phyloP scores from a whole-genome alignment of 2,888 invertebrate species.

The Labia minor region DNA sequence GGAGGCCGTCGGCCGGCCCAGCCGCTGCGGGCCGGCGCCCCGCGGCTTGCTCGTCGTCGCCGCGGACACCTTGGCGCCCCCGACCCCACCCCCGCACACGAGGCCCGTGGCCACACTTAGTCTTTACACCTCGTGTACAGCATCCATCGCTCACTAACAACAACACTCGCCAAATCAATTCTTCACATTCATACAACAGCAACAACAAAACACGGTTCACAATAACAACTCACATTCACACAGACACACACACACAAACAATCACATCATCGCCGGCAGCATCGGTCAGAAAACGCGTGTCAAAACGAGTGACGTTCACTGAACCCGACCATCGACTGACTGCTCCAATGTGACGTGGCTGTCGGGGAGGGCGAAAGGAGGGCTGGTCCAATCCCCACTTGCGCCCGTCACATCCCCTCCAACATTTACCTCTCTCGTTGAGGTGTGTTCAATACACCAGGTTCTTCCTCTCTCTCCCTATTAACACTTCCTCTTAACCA shows the following conservation, averaged over 20 bases:
- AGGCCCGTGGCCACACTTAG: not conserved
- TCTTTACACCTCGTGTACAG: no score
- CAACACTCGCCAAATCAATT: no score
- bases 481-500: not conserved
- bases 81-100: not conserved
- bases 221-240: not conserved
- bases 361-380: not conserved
- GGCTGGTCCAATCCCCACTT: not conserved
- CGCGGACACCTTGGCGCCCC: constrained; percentile 3
- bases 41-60: not conserved
- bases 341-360: constrained; percentile 3
- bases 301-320: not conserved
- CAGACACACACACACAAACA: not conserved
- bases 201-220: no score
- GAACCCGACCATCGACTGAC: not conserved
- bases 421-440: not conserved
- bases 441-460: not conserved
- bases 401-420: not conserved
- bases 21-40: not conserved
- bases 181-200: no score
- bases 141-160: no score
- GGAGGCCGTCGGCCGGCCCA: not conserved
- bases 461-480: not conserved
- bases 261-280: not conserved
- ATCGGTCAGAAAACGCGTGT: not conserved